Percentiles rank a stretch among this genome's conserved stretches.
phyloP scores from a whole-genome alignment of 2,113 vertebrate genomes.

The Crotalus horridus region DNA sequence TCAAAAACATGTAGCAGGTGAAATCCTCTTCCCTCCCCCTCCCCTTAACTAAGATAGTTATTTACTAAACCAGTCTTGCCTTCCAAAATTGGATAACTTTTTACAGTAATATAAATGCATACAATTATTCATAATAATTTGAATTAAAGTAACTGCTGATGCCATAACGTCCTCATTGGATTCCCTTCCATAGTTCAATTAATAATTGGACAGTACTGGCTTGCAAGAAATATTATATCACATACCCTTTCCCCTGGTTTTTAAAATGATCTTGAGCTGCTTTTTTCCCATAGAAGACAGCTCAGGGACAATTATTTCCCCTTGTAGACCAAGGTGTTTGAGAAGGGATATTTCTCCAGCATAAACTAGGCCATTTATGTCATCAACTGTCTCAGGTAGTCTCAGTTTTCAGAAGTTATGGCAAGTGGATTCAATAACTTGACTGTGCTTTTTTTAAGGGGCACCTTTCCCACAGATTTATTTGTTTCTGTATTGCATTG shows the following conservation, averaged over 20 bases:
- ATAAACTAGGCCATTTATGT: neutral
- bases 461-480: neutral
- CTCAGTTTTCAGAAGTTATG: neutral
- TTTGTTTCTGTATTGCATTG: neutral
- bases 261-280: neutral
- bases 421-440: neutral
- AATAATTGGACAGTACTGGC: neutral
- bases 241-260: neutral
- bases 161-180: neutral
- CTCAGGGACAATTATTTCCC: neutral
- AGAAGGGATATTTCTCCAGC: neutral
- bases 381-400: neutral
- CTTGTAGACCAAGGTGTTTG: neutral
- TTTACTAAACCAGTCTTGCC: slow-evolving; percentile 52
- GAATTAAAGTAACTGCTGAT: neutral
- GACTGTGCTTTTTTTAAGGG: neutral
- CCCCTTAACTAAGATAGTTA: slow-evolving; percentile 44
- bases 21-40: neutral
- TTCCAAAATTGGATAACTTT: slow-evolving; percentile 52
- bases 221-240: neutral
- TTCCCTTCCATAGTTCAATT: neutral
- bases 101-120: slow-evolving; percentile 50
- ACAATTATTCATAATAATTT: neutral
- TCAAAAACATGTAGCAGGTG: slow-evolving; percentile 46
- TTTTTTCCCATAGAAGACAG: neutral